Evolutionary conservation across 2,888 invertebrate genomes (phyloP), one percentile per base, ranked within the genome.

Genomic region (Xestia c-nigrum): DNA sequence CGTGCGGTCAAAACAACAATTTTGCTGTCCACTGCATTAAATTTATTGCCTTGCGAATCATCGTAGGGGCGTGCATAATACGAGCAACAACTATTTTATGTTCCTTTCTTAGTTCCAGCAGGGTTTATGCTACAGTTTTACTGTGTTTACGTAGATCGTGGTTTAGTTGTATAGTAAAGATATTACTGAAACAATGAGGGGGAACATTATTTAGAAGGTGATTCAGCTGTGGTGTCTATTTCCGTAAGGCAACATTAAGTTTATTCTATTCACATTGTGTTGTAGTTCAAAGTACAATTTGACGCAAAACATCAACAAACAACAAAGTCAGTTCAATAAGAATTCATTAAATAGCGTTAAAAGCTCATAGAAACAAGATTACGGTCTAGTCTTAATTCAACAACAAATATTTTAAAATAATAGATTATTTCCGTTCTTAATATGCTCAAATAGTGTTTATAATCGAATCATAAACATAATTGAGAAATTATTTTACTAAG

Each of bases 21-120:
- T 96, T 96, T 92, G 95, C 94, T 95, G 96, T 96, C 96, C 94
- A 94, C 92, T 94, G 92, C 92, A 94, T 93, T 93, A 91, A 94
- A 96, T 96, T 96, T 96, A 96, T 96, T 93, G 94, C 92, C 86
- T 86, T 91, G 94, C 92, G 95, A 94, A 94, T 95, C 95, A 94
- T 95, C 94, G 94, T 90, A 94, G 94, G 95, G 96, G 96, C 96
- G 96, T 96, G 94, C 95, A 95, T 96, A 95, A 94, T 94, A 91
- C 90, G 92, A 91, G 88, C 91, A 92, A 92, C 91, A 93, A 93
- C 95, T 95, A 96, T 96, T 95, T 94, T 94, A 95, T 94, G 93
- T 91, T 92, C 92, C 92, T 94, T 94, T 93, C 94, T 92, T 92
- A 94, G 90, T 88, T 89, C 81, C 89, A 90, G 88, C 87, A 88